Percentiles rank a stretch among this genome's conserved stretches.
These are phyloP conservation scores for Cladopsammia gracilis DNA, from an alignment of 64 coral and sea anemone species.

Conservation along the genomic window DNA sequence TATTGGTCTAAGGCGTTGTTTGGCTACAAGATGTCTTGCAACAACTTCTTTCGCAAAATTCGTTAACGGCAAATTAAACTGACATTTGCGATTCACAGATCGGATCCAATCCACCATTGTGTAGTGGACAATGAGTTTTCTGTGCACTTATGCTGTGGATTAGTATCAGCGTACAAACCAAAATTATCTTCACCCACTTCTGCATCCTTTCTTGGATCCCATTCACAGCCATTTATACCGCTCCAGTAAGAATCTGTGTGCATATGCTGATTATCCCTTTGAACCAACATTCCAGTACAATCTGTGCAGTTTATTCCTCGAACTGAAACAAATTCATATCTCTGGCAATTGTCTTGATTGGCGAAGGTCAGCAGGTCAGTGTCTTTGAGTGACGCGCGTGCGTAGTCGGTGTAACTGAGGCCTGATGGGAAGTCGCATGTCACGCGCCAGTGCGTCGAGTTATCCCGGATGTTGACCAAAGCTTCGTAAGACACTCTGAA, in stretches of 20 bases:
- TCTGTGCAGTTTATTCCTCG: slow-evolving; percentile 20
- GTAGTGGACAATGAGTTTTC: slow-evolving; percentile 33
- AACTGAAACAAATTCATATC: slow-evolving; percentile 26
- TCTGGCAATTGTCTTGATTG: slow-evolving; percentile 19
- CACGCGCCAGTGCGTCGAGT: slow-evolving; percentile 52
- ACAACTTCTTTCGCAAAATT: no score
- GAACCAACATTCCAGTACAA: slow-evolving; percentile 8
- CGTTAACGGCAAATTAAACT: no score
- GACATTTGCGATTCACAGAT: neutral
- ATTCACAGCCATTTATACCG: neutral
- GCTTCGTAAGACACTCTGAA: slow-evolving; percentile 8
- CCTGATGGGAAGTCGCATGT: slow-evolving; percentile 33
- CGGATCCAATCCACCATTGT: slow-evolving; percentile 64
- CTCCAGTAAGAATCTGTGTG: slow-evolving; percentile 45
- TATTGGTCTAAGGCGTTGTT: no score
- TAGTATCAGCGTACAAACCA: slow-evolving; percentile 5
- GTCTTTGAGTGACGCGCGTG: slow-evolving; percentile 11
- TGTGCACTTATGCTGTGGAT: slow-evolving; percentile 44
- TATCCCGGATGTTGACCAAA: slow-evolving; percentile 22
- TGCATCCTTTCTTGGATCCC: neutral
- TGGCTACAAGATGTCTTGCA: no score
- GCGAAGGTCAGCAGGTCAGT: slow-evolving; percentile 6
- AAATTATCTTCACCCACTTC: slow-evolving; percentile 9
- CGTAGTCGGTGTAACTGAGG: slow-evolving; percentile 25
- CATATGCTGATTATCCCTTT: slow-evolving; percentile 23